These are phyloP conservation scores for Epinephelus malabaricus DNA, from an alignment of 2,797 vertebrate species.

Conservation along the genomic window DNA sequence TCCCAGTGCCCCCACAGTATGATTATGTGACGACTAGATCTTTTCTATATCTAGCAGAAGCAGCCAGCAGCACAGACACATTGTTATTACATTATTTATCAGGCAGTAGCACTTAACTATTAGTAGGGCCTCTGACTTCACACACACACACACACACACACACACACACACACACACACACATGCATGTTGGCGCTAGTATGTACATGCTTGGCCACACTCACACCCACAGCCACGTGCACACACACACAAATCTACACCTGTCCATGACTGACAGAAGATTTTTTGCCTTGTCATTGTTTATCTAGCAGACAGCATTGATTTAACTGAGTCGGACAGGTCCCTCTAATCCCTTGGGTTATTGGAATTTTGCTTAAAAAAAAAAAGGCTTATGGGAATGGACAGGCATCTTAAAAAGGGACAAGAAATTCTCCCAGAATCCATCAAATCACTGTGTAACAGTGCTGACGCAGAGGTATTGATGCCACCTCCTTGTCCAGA, in stretches of 20 bases:
- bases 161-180: background rate
- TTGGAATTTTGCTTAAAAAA: slow-evolving; percentile 54
- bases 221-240: background rate
- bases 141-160: slow-evolving; percentile 14
- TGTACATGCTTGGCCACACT: slow-evolving; percentile 11
- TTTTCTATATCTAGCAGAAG: slow-evolving; percentile 6
- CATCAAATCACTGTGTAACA: slow-evolving; percentile 24
- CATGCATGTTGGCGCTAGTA: slow-evolving; percentile 5
- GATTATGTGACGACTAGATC: slow-evolving; percentile 4
- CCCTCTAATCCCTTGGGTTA: slow-evolving; percentile 62
- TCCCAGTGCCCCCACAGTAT: background rate
- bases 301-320: slow-evolving; percentile 66
- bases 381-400: slow-evolving; percentile 31
- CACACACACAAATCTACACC: slow-evolving; percentile 38
- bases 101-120: slow-evolving; percentile 50
- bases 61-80: slow-evolving; percentile 26
- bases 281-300: slow-evolving; percentile 69
- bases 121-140: slow-evolving; percentile 27
- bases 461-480: slow-evolving; percentile 30
- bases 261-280: slow-evolving; percentile 36
- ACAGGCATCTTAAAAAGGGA: slow-evolving; percentile 46
- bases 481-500: background rate
- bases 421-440: slow-evolving; percentile 28
- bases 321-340: slow-evolving; percentile 73
- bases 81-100: slow-evolving; percentile 55